phyloP scores from a whole-genome alignment of 2,888 invertebrate genomes.

The Linnaemya tessellans region DNA sequence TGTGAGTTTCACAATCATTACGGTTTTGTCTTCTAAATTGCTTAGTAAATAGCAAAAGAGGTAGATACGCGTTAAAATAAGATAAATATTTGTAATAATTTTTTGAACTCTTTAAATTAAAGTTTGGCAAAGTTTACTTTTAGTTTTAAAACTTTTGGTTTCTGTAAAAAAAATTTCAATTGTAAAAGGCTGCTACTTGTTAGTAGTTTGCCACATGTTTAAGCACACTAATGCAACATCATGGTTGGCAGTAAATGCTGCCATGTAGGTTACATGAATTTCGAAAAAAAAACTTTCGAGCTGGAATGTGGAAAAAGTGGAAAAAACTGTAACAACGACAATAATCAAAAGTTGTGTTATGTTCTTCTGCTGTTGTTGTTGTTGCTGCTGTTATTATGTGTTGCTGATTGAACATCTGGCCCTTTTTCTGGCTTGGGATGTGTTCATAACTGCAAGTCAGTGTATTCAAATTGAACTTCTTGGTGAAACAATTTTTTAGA shows the following conservation, averaged over 20 bases:
- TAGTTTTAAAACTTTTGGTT: conserved; percentile 20
- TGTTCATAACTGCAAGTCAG: conserved; percentile 30
- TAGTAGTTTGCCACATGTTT: conserved; percentile 13
- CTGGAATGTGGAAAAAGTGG: conserved; percentile 33
- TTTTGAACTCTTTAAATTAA: conserved; percentile 16
- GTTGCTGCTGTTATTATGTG: conserved; percentile 31
- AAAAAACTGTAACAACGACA: conserved; percentile 58
- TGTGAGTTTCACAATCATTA: background rate
- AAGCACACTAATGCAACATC: conserved; percentile 28
- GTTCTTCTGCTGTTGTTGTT: conserved; percentile 4
- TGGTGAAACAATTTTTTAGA: conserved; percentile 21
- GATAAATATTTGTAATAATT: conserved; percentile 4
- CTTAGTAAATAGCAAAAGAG: background rate
- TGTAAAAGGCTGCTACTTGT: conserved; percentile 29
- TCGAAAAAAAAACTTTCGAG: conserved; percentile 29
- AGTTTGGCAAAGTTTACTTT: conserved; percentile 20
- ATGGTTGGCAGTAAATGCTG: conserved; percentile 7
- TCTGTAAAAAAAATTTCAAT: conserved; percentile 33
- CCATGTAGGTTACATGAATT: conserved; percentile 42
- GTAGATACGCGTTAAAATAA: background rate
- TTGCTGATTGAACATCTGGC: conserved; percentile 66
- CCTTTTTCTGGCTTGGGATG: conserved; percentile 27
- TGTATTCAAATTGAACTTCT: conserved; percentile 61
- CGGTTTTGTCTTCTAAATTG: background rate
- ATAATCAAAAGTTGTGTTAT: conserved; percentile 66